phyloP scores from a whole-genome alignment of 2,797 vertebrate species.

The Thalassophryne amazonica region DNA sequence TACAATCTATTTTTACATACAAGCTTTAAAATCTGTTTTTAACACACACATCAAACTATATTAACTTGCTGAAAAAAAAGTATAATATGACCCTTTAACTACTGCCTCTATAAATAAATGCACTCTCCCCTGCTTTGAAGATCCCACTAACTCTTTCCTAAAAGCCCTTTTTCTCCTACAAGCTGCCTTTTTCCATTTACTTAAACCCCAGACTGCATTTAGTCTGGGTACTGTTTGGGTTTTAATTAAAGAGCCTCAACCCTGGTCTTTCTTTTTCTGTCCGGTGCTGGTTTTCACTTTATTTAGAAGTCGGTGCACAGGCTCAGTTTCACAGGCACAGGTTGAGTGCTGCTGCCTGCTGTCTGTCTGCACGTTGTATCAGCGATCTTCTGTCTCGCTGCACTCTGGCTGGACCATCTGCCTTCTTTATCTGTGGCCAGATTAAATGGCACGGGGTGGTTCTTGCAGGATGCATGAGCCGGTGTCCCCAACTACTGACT shows the following conservation, averaged over 20 bases:
- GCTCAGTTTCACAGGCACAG: constrained; percentile 55
- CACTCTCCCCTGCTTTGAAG: constrained; percentile 61
- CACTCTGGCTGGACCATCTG: constrained; percentile 67
- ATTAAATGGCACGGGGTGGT: constrained; percentile 74
- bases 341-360: constrained; percentile 41
- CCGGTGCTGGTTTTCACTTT: constrained; percentile 9
- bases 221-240: constrained; percentile 33
- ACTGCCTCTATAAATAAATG: constrained; percentile 71
- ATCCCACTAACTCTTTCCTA: constrained; percentile 22
- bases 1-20: too few relatives aligned
- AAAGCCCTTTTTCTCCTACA: constrained; percentile 1
- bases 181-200: constrained; percentile 40
- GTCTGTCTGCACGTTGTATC: constrained; percentile 47
- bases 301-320: constrained; percentile 45
- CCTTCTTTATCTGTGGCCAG: constrained; percentile 70
- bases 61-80: too few relatives aligned
- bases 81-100: too few relatives aligned
- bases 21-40: too few relatives aligned
- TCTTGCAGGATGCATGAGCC: constrained; percentile 60
- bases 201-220: constrained; percentile 36
- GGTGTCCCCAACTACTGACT: constrained; percentile 38
- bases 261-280: constrained; percentile 3
- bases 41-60: too few relatives aligned
- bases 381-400: constrained; percentile 53
- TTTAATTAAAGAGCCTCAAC: constrained; percentile 42